phyloP scores from a whole-genome alignment of 2,113 vertebrate genomes.

The Sylvilagus bachmani region DNA sequence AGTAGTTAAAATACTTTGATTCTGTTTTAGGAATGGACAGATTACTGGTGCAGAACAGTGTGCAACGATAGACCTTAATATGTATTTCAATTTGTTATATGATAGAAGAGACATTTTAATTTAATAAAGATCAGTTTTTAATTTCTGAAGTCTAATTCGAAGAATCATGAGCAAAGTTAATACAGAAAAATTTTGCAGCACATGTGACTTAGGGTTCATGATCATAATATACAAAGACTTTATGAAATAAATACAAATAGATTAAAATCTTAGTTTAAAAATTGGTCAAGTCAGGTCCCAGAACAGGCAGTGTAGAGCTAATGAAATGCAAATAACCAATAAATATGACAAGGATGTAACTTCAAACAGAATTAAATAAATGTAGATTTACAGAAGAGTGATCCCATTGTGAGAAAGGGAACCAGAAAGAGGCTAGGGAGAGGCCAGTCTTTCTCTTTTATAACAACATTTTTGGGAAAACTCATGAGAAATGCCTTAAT shows the following conservation, averaged over 20 bases:
- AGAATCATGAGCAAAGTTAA: background rate
- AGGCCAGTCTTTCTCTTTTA: too few species aligned
- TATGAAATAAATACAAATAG: conserved; percentile 10
- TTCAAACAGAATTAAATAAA: background rate
- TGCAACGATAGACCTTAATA: background rate
- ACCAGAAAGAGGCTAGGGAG: too few species aligned
- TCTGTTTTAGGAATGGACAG: background rate
- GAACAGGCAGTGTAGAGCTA: background rate
- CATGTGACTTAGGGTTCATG: background rate
- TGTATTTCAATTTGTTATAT: background rate
- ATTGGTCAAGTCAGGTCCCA: background rate
- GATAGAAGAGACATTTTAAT: conserved; percentile 18
- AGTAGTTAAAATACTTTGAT: conserved; percentile 48
- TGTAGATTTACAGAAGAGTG: background rate
- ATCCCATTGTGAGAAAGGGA: background rate
- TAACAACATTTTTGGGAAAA: too few species aligned
- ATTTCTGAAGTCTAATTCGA: conserved; percentile 15
- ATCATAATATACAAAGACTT: conserved; percentile 30
- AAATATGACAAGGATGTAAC: background rate
- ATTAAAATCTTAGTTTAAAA: background rate
- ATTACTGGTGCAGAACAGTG: background rate
- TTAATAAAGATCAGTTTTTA: conserved; percentile 23
- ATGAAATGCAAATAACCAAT: conserved; percentile 1
- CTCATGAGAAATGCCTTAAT: too few species aligned
- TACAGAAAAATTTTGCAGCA: conserved; percentile 14